Evolutionary conservation across 2,888 invertebrate genomes (phyloP).

Genomic region (Sminthurinus aureus): DNA sequence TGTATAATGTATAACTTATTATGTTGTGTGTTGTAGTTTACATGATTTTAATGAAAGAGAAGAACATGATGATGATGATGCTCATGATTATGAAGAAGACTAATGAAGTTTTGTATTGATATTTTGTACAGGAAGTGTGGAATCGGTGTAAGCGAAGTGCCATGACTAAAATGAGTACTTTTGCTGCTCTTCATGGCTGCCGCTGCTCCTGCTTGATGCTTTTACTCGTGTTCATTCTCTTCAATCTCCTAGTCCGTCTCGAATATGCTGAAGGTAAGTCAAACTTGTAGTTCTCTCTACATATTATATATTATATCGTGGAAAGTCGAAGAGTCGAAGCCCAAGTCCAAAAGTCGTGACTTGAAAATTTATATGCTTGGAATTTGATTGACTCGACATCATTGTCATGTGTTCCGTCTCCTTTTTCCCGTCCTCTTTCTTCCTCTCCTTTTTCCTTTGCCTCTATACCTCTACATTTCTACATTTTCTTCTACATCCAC

Average conservation of each 20-base stretch:
- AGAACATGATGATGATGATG: not conserved
- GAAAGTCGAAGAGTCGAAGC: too few species aligned
- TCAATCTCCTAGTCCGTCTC: conserved; percentile 54
- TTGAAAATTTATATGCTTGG: conserved; percentile 33
- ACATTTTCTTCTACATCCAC: too few species aligned
- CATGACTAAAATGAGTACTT: conserved; percentile 56
- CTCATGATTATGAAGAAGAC: not conserved
- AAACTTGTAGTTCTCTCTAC: too few species aligned
- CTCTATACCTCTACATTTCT: too few species aligned
- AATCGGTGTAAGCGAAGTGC: conserved; percentile 56
- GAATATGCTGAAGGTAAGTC: conserved; percentile 60
- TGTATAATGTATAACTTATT: not conserved
- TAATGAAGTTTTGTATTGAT: conserved; percentile 32
- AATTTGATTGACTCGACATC: conserved; percentile 39
- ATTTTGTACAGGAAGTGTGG: conserved; percentile 55
- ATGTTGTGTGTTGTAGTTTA: not conserved
- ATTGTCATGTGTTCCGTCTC: not conserved
- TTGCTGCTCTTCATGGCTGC: conserved; percentile 43
- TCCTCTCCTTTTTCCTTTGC: not conserved
- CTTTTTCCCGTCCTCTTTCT: not conserved
- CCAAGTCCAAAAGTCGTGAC: conserved; percentile 20
- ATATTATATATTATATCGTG: too few species aligned
- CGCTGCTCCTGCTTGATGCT: conserved; percentile 49
- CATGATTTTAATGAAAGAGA: conserved; percentile 22
- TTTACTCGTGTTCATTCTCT: conserved; percentile 56